phyloP scores from a whole-genome alignment of 2,113 vertebrate species.

The Nannobrachium achirus region DNA sequence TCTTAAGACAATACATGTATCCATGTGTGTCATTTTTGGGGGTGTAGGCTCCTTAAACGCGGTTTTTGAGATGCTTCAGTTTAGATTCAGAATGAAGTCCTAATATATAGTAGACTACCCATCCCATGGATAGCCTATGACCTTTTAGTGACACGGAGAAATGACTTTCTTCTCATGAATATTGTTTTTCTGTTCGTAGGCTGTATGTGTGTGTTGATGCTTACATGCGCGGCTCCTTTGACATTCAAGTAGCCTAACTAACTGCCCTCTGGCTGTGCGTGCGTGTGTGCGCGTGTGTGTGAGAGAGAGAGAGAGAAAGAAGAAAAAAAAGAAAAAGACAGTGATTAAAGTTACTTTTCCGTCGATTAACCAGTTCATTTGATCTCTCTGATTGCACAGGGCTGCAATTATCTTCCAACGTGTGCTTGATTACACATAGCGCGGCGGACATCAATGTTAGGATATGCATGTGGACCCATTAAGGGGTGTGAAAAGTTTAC shows the following conservation, averaged over 20 bases:
- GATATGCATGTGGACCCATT: constrained; percentile 71
- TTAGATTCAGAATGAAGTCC: too few species aligned
- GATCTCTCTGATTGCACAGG: constrained; percentile 77
- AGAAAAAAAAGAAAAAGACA: too few species aligned
- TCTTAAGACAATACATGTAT: too few species aligned
- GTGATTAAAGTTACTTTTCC: constrained; percentile 71
- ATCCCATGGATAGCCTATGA: too few species aligned
- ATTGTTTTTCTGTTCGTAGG: constrained; percentile 9
- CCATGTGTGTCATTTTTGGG: too few species aligned
- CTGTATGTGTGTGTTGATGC: constrained; percentile 20
- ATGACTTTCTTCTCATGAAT: too few species aligned
- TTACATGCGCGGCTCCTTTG: constrained; percentile 45
- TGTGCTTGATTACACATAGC: constrained; percentile 76
- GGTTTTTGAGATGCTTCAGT: too few species aligned
- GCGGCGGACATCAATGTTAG: constrained; percentile 74
- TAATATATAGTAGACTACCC: too few species aligned
- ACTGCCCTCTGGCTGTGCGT: constrained; percentile 54
- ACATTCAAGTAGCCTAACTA: constrained; percentile 51
- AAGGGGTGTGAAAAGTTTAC: constrained; percentile 77
- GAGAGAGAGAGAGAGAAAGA: too few species aligned
- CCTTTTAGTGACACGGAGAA: too few species aligned
- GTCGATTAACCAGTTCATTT: constrained; percentile 79
- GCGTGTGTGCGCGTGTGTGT: too few species aligned
- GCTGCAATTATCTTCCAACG: constrained; percentile 74
- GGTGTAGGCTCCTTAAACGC: too few species aligned